These are phyloP conservation scores for Acrobeloides nanus DNA, from an alignment of 2,888 invertebrate species.

Conservation along the genomic window DNA sequence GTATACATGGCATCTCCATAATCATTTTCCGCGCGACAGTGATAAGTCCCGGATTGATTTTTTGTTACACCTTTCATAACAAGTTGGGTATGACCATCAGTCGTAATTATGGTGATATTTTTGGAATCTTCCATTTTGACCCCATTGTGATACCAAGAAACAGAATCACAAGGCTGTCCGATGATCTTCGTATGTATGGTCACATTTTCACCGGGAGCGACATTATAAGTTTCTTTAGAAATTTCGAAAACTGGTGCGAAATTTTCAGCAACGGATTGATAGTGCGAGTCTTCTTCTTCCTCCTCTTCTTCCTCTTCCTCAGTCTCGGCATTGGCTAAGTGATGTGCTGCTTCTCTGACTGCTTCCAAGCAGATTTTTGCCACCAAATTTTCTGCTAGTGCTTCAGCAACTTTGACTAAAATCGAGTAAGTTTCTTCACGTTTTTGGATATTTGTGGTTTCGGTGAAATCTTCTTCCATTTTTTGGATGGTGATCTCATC, in stretches of 20 bases:
- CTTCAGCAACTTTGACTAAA: conserved; percentile 51
- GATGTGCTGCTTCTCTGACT: conserved; percentile 38
- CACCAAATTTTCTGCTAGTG: conserved; percentile 42
- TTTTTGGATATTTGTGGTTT: conserved; percentile 26
- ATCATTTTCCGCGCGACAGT: conserved; percentile 23
- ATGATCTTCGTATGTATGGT: conserved; percentile 24
- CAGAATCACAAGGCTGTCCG: conserved; percentile 18
- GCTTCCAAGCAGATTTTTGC: conserved; percentile 48
- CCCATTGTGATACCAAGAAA: conserved; percentile 19
- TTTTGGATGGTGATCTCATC: neutral
- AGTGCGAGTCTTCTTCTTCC: neutral
- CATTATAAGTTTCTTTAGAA: conserved; percentile 14
- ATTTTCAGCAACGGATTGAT: conserved; percentile 10
- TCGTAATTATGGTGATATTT: conserved; percentile 18
- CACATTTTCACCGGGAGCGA: conserved; percentile 20
- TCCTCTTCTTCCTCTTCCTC: conserved; percentile 13
- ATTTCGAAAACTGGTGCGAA: conserved; percentile 23
- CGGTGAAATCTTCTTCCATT: conserved; percentile 19
- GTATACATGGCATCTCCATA: conserved; percentile 22
- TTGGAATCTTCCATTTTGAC: conserved; percentile 8
- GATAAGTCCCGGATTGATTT: conserved; percentile 14
- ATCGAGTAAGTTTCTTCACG: conserved; percentile 31
- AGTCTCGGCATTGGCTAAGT: conserved; percentile 4
- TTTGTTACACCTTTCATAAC: conserved; percentile 15
- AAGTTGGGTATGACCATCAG: conserved; percentile 26